phyloP scores from a whole-genome alignment of 2,797 vertebrate species.

The Heliangelus exortis region DNA sequence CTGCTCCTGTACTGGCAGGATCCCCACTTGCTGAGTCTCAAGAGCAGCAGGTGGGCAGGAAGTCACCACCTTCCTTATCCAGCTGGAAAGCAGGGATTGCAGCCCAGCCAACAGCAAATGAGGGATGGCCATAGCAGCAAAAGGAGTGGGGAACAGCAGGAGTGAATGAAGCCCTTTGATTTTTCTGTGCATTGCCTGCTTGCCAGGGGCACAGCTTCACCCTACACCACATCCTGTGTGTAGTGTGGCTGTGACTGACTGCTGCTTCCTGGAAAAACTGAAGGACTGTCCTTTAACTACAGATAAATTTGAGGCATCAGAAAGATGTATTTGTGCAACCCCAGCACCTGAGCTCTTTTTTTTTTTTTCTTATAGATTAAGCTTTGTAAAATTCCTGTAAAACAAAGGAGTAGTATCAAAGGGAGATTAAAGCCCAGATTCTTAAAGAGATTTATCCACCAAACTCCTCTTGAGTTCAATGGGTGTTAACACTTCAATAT shows the following conservation, averaged over 20 bases:
- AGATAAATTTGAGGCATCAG: neutral
- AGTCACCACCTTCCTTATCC: neutral
- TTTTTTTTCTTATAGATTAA: neutral
- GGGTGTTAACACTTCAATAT: neutral
- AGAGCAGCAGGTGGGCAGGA: conserved; percentile 13
- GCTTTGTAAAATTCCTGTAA: neutral
- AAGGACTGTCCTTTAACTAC: neutral
- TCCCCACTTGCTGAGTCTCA: neutral
- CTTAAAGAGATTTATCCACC: neutral
- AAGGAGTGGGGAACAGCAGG: neutral
- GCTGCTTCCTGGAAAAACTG: neutral
- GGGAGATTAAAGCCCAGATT: neutral
- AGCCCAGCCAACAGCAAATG: neutral
- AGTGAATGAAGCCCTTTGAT: neutral
- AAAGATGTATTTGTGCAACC: neutral
- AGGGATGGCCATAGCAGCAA: neutral
- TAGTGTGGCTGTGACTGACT: neutral
- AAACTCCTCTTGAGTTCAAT: neutral
- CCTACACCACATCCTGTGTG: accelerated
- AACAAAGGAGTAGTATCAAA: neutral
- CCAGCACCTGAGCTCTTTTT: neutral
- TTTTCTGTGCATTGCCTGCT: neutral
- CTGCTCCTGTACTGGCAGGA: neutral
- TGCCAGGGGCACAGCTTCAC: neutral
- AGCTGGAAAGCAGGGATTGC: neutral